These are phyloP conservation scores for Hypomecis atomaria DNA, from an alignment of 2,888 invertebrate genomes.

Conservation along the genomic window DNA sequence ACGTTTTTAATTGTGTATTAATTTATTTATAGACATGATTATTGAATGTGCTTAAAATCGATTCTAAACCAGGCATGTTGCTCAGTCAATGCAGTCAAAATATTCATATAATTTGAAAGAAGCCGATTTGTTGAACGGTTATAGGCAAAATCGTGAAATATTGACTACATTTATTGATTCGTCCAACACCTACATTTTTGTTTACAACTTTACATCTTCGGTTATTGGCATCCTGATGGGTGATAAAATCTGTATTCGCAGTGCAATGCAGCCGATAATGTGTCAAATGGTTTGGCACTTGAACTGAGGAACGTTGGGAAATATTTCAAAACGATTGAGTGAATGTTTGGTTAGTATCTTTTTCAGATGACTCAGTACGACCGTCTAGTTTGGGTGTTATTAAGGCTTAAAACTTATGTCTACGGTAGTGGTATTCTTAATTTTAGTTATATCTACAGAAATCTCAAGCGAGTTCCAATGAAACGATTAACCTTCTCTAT, in stretches of 20 bases:
- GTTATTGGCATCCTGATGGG: constrained; percentile 29
- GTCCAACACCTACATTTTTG: constrained; percentile 14
- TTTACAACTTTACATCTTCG: constrained; percentile 34
- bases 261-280: constrained; percentile 16
- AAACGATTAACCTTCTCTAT: too few relatives aligned
- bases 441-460: too few relatives aligned
- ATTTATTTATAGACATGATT: too few relatives aligned
- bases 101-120: neutral
- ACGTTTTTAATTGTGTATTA: too few relatives aligned
- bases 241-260: constrained; percentile 33
- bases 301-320: constrained; percentile 26
- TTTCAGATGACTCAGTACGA: neutral
- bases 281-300: constrained; percentile 34
- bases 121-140: neutral
- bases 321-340: constrained; percentile 33
- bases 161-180: constrained; percentile 9
- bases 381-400: too few relatives aligned
- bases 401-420: too few relatives aligned
- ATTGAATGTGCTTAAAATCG: too few relatives aligned
- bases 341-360: constrained; percentile 5
- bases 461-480: too few relatives aligned
- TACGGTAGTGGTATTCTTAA: too few relatives aligned
- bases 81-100: too few relatives aligned
- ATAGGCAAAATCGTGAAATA: constrained; percentile 21
- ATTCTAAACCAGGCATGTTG: too few relatives aligned